Base-by-base conservation (phyloP, 2,797 vertebrate genomes). In the Tragopan temminckii region DNA sequence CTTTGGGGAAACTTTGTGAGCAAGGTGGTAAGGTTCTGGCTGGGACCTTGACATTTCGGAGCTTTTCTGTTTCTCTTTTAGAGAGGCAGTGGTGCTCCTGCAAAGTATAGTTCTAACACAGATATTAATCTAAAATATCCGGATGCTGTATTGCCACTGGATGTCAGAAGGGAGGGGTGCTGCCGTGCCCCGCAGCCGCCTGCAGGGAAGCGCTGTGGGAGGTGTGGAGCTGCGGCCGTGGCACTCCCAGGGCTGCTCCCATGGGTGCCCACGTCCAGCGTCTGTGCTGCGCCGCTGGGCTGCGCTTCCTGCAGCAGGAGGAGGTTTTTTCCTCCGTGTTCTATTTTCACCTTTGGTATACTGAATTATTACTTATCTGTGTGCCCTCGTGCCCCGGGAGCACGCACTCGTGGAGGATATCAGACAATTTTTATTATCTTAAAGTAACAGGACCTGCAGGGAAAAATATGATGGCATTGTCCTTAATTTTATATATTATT, bases 271-370 rank as follows among this genome's bases (percentile, higher is more conserved):
- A 13, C 7, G n/a, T 53, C 50, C 50, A 29, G 50, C 9, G 5
- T 27, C 50, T 17, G 31, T 17, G 55, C 31, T n/a, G 31, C 11
- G 6, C 31, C 2, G 53, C 18, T 7, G 4, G 31, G 53, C 75
- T 58, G 80, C 66, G 43, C 55, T 35, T 83, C 43, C 75, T 87
- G 85, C 81, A 83, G 46, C 92, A 80, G 79, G 5, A 59, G 31
- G 3, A 3, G 42, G 25, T 21, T 24, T n/a, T 29, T 13, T n/a
- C 40, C 62, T 45, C 71, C 25, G 21, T 64, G 40, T 58, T 72
- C 86, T 25, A 50, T 81, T 42, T 70, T 81, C 71, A 85, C 95
- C 5, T 94, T 84, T 40, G 64, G 83, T 89, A 76, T 40, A 79
- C 84, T 82, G 24, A 94, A 93, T 94, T 35, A 88, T 83, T 80